Evolutionary conservation across 1,140 invertebrate species (phyloP).

Genomic region (Drosophila auraria): DNA sequence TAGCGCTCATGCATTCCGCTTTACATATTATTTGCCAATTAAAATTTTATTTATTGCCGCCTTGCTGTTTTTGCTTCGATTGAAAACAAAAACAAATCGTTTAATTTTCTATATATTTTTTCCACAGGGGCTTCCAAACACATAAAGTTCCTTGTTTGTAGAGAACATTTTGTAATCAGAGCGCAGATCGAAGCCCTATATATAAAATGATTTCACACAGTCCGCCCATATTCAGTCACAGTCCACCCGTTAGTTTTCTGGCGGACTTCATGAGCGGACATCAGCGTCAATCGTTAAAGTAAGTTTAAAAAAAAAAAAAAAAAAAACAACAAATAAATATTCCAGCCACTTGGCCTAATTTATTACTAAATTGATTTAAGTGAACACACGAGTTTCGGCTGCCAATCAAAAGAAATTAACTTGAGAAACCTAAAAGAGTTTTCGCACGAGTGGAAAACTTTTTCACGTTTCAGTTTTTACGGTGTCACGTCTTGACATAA

Average conservation of each 20-base stretch:
- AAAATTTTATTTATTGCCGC: slow-evolving; percentile 39
- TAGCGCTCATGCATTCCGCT: slow-evolving; percentile 35
- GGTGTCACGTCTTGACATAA: slow-evolving; percentile 22
- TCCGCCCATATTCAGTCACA: slow-evolving; percentile 89
- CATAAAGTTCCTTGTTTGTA: slow-evolving; percentile 71
- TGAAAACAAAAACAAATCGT: slow-evolving; percentile 56
- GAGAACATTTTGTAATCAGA: slow-evolving; percentile 50
- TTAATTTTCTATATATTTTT: slow-evolving; percentile 46
- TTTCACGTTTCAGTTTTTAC: background rate
- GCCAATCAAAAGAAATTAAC: slow-evolving; percentile 43
- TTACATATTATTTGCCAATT: slow-evolving; percentile 61
- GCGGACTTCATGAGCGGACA: slow-evolving; percentile 86
- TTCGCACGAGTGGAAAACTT: background rate
- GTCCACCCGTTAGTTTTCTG: slow-evolving; percentile 88
- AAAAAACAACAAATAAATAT: slow-evolving; percentile 27
- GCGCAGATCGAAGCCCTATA: slow-evolving; percentile 50
- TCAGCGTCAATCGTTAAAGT: slow-evolving; percentile 79
- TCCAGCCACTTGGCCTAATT: slow-evolving; percentile 39
- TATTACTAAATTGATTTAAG: slow-evolving; percentile 57
- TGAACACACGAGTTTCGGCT: slow-evolving; percentile 41
- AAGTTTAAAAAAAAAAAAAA: slow-evolving; percentile 46
- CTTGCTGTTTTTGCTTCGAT: slow-evolving; percentile 24
- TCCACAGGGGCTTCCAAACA: slow-evolving; percentile 61
- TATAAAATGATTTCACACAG: slow-evolving; percentile 88
- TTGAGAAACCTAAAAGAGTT: slow-evolving; percentile 15